phyloP scores from a whole-genome alignment of 2,797 vertebrate genomes.

The Lophius americanus region DNA sequence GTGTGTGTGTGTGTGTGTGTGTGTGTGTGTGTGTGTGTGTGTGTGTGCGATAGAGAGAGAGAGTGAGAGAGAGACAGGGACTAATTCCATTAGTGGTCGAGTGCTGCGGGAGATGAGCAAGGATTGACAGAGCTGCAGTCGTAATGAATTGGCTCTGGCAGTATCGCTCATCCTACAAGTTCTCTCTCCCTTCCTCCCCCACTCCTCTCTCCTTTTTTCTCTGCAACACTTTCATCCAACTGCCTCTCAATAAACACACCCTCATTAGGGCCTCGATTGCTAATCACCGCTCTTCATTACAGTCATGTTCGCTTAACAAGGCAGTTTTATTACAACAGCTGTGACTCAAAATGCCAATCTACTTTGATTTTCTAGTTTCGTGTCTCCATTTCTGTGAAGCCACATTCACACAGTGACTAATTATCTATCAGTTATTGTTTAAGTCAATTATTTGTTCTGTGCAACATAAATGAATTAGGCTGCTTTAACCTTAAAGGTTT shows the following conservation, averaged over 20 bases:
- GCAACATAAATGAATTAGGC: neutral
- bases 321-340: conserved; percentile 65
- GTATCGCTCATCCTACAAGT: conserved; percentile 79
- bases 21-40: conserved; percentile 22
- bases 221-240: conserved; percentile 68
- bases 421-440: conserved; percentile 21
- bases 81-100: conserved; percentile 87
- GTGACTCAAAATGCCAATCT: conserved; percentile 46
- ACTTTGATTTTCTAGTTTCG: conserved; percentile 43
- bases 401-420: conserved; percentile 30
- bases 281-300: conserved; percentile 77
- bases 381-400: conserved; percentile 25
- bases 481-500: neutral
- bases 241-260: conserved; percentile 75
- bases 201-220: conserved; percentile 37
- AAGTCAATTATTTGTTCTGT: conserved; percentile 26
- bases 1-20: conserved; percentile 50
- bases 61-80: conserved; percentile 74
- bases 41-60: conserved; percentile 31
- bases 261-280: conserved; percentile 66
- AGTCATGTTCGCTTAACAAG: conserved; percentile 57
- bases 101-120: conserved; percentile 84
- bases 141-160: conserved; percentile 86
- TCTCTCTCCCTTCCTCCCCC: conserved; percentile 25
- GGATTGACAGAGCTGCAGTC: conserved; percentile 84